A percentile compares a stretch with the other conserved stretches of the same genome.
Evolutionary conservation across 2,113 vertebrate species (phyloP).

Genomic region (Castor canadensis): DNA sequence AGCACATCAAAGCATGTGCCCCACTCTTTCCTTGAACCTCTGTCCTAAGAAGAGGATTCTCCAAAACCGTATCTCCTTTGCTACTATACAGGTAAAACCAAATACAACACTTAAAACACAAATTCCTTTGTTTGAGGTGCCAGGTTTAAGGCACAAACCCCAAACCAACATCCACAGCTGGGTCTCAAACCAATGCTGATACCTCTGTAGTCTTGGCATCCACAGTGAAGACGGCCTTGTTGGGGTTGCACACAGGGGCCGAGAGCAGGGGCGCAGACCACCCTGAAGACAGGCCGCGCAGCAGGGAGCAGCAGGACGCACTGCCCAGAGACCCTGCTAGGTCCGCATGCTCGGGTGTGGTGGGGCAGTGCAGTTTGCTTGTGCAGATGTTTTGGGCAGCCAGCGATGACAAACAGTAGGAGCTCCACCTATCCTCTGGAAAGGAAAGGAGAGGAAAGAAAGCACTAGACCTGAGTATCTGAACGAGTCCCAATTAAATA

Average conservation of each 20-base stretch:
- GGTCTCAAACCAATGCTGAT: neutral
- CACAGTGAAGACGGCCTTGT: conserved; percentile 89
- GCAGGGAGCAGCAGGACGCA: conserved; percentile 84
- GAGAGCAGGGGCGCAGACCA: conserved; percentile 73
- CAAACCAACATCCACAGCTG: rapidly evolving
- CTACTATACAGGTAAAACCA: rapidly evolving
- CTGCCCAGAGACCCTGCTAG: conserved; percentile 57
- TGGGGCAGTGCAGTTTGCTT: conserved; percentile 52
- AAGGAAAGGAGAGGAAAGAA: conserved; percentile 6
- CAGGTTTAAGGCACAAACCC: neutral
- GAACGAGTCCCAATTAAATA: rapidly evolving
- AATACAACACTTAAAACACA: neutral
- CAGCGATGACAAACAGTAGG: conserved; percentile 83
- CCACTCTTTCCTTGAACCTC: neutral
- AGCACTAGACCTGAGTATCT: neutral
- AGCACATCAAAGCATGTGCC: too few species aligned
- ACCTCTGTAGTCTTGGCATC: conserved; percentile 89
- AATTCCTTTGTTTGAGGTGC: neutral
- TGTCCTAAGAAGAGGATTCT: too few species aligned
- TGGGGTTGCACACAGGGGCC: conserved; percentile 83
- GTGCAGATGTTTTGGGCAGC: conserved; percentile 82
- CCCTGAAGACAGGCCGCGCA: conserved; percentile 75
- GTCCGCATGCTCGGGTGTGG: conserved; percentile 51
- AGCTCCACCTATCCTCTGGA: conserved; percentile 85
- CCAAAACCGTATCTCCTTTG: too few species aligned